phyloP scores from a whole-genome alignment of 2,797 vertebrate species.

The Mionectes olivaceus region DNA sequence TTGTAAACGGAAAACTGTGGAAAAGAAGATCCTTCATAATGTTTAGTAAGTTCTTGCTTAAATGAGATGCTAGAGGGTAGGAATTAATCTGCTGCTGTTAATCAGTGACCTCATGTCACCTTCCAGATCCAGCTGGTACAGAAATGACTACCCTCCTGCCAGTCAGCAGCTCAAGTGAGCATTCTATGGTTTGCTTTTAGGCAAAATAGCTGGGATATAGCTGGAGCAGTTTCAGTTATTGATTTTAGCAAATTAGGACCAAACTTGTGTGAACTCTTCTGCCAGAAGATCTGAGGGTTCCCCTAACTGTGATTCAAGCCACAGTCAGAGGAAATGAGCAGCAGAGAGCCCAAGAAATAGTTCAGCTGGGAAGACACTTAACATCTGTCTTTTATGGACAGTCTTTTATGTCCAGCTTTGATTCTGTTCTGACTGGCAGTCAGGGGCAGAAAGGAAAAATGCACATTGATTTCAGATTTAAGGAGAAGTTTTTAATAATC shows the following conservation, averaged over 20 bases:
- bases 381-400: background rate
- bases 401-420: background rate
- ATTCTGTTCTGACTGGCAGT: background rate
- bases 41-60: constrained; percentile 65
- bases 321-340: background rate
- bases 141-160: background rate
- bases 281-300: background rate
- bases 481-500: background rate
- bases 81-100: constrained; percentile 26
- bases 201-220: background rate
- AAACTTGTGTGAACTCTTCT: background rate
- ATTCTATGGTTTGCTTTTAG: background rate
- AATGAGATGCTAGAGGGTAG: background rate
- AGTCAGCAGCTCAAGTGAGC: background rate
- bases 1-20: constrained; percentile 35
- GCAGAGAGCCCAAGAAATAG: background rate
- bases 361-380: background rate
- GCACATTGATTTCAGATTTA: background rate
- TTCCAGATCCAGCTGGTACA: constrained; percentile 15
- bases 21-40: constrained; percentile 71
- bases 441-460: background rate
- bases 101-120: background rate
- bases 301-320: background rate
- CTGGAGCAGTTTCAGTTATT: constrained; percentile 3
- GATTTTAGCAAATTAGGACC: background rate